Percentiles rank a stretch among this genome's conserved stretches.
phyloP scores from a whole-genome alignment of 2,888 invertebrate species.

The Ptychoptera contaminata region DNA sequence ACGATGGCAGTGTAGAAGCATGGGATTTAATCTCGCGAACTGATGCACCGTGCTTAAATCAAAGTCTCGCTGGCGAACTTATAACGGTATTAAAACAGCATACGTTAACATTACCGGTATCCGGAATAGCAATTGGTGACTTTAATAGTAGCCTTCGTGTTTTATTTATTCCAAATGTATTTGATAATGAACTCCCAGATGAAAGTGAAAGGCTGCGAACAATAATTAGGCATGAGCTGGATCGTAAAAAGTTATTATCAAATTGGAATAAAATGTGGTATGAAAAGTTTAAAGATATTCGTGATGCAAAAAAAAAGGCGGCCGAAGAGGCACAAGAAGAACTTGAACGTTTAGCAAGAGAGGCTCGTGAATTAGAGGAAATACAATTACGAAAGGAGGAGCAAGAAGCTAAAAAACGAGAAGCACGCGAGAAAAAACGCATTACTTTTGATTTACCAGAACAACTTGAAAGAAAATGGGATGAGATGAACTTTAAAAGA shows the following conservation, averaged over 20 bases:
- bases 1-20: slow-evolving; percentile 61
- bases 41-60: slow-evolving; percentile 43
- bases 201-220: slow-evolving; percentile 24
- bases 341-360: slow-evolving; percentile 26
- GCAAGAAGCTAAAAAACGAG: slow-evolving; percentile 9
- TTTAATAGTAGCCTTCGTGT: slow-evolving; percentile 50
- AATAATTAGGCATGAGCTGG: slow-evolving; percentile 37
- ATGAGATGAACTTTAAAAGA: slow-evolving; percentile 44
- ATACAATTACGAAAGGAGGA: slow-evolving; percentile 24
- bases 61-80: slow-evolving; percentile 48
- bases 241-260: slow-evolving; percentile 34
- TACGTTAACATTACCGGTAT: slow-evolving; percentile 36
- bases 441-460: slow-evolving; percentile 15
- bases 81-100: slow-evolving; percentile 48
- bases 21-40: slow-evolving; percentile 56
- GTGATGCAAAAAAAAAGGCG: slow-evolving; percentile 24
- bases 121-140: slow-evolving; percentile 51
- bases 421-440: slow-evolving; percentile 14
- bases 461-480: slow-evolving; percentile 39
- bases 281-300: slow-evolving; percentile 24
- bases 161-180: slow-evolving; percentile 40
- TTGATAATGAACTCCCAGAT: slow-evolving; percentile 31
- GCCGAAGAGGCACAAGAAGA: slow-evolving; percentile 36
- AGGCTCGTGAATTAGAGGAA: slow-evolving; percentile 24
- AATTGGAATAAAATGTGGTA: slow-evolving; percentile 47